Percentiles rank a stretch among this genome's conserved stretches.
Evolutionary conservation across 2,888 invertebrate genomes (phyloP).

Genomic region (Tiphia femorata): DNA sequence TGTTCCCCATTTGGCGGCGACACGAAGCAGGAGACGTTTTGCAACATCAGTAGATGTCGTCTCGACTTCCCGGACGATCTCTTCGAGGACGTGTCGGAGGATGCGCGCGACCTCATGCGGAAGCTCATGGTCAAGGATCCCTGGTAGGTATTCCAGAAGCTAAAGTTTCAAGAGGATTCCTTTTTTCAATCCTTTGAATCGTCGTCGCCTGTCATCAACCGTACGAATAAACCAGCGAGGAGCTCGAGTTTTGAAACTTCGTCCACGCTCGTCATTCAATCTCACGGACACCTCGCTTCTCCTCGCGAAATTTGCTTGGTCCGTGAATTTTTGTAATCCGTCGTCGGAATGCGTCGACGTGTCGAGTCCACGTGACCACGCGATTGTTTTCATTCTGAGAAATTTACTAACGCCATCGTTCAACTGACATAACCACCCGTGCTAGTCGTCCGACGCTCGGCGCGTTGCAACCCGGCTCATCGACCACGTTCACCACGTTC

Average conservation of each 20-base stretch:
- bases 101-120: slow-evolving; percentile 91
- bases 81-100: slow-evolving; percentile 88
- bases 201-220: not conserved
- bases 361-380: slow-evolving; percentile 1
- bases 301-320: too few relatives aligned
- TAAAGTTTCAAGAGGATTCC: too few relatives aligned
- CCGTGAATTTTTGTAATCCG: not conserved
- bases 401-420: slow-evolving; percentile 29
- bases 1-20: slow-evolving; percentile 97
- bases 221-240: not conserved
- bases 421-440: slow-evolving; percentile 19
- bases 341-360: slow-evolving; percentile 12
- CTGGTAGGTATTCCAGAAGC: slow-evolving; percentile 73
- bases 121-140: slow-evolving; percentile 93
- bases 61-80: slow-evolving; percentile 94
- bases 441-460: slow-evolving; percentile 27
- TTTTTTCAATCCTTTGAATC: too few relatives aligned
- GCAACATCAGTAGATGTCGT: slow-evolving; percentile 95
- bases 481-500: not conserved
- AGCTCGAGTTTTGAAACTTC: too few relatives aligned
- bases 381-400: slow-evolving; percentile 45
- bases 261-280: too few relatives aligned
- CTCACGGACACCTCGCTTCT: too few relatives aligned
- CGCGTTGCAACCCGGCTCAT: slow-evolving; percentile 10
- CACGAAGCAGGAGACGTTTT: slow-evolving; percentile 96